Base-by-base conservation (phyloP, 2,888 invertebrate species). In the Liodrosophila aerea region DNA sequence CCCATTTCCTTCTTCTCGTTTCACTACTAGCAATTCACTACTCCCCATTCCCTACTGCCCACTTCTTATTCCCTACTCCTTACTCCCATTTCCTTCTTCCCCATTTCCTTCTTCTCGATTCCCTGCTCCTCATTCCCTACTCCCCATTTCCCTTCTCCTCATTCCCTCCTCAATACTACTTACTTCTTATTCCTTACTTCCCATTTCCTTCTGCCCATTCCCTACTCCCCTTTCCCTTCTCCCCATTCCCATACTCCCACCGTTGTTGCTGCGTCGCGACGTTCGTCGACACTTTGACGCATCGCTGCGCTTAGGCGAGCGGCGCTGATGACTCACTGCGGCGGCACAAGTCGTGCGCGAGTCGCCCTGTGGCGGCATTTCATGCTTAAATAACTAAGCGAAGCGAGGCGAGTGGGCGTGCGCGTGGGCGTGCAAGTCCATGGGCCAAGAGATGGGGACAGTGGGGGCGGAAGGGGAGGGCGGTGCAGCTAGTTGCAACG, bases 211-310 rank as follows among this genome's bases (percentile, higher is more conserved):
- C 11, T 36, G 13, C 12, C 15, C 13, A 7, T 15, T 7, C 22
- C 22, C 36, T 36, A 13, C 9, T 29, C 9, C 5, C 29, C 29
- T 7, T 5, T 2, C 8, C 0, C 29, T 1, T 9, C 4, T 27
- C 29, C 13, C 8, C 13, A 22, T 5, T 41, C 29, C 13, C 1
- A 2, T 4, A n/a, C 1, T 9, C n/a, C 5, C 9, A 1, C 34
- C 22, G n/a, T 12, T 9, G 36, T 15, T 43, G 41, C 56, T 40
- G 41, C 41, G 43, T 8, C 33, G 52, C 46, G 58, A 66, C 73
- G 80, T 74, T 77, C 83, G 76, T 83, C 77, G 85, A 77, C 77
- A 85, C 77, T 77, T 77, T 77, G 83, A 85, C 73, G 77, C 83
- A 61, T 83, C 64, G 85, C 52, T 85, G 80, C 49, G 33, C 33